These are phyloP conservation scores for Tadarida brasiliensis DNA, from an alignment of 2,797 vertebrate genomes.

Conservation along the genomic window DNA sequence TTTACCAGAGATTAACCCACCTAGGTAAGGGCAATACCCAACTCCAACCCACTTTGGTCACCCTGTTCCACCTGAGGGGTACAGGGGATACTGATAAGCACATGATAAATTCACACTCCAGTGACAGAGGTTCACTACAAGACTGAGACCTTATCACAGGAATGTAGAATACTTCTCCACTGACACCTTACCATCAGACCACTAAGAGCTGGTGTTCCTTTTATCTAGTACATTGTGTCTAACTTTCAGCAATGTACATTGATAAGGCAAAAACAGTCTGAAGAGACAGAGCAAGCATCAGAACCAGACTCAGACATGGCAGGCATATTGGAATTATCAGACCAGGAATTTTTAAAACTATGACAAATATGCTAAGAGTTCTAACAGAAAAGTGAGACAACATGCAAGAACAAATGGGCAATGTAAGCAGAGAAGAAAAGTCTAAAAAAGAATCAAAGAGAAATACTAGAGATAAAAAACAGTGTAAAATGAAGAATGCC, in stretches of 20 bases:
- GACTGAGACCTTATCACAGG: neutral
- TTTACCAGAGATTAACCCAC: slow-evolving; percentile 18
- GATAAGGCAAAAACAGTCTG: neutral
- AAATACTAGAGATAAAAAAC: neutral
- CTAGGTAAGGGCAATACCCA: neutral
- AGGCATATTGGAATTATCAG: neutral
- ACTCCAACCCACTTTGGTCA: neutral
- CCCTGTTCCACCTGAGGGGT: neutral
- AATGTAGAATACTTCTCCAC: neutral
- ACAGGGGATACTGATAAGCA: neutral
- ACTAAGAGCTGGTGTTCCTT: neutral
- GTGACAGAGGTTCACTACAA: neutral
- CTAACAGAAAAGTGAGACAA: neutral
- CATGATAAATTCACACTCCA: neutral
- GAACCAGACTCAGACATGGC: neutral
- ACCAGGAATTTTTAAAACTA: neutral
- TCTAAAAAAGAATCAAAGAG: neutral
- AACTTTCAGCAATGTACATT: neutral
- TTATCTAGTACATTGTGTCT: neutral
- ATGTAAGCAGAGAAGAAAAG: neutral
- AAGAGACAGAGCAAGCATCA: neutral
- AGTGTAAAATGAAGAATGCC: neutral
- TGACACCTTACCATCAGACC: neutral
- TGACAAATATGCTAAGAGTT: neutral
- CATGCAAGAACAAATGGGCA: neutral